Evolutionary conservation across 1,140 invertebrate genomes (phyloP).

Genomic region (Trichoplusia ni): DNA sequence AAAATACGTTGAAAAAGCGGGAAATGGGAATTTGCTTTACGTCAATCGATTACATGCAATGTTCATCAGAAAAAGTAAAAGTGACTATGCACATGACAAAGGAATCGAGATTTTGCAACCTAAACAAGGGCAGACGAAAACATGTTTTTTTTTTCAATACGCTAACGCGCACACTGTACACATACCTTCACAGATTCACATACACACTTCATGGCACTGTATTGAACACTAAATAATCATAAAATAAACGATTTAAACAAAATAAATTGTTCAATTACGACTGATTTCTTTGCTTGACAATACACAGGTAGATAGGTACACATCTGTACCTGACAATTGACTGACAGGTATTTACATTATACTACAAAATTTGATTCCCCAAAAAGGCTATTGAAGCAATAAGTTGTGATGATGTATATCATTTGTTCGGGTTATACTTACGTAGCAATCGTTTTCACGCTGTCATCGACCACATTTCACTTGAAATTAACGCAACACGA

Average conservation of each 20-base stretch:
- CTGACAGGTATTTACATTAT: conserved; percentile 56
- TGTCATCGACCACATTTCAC: conserved; percentile 79
- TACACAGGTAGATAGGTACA: conserved; percentile 38
- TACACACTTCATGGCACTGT: conserved; percentile 56
- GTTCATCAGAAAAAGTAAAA: conserved; percentile 71
- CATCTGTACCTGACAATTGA: conserved; percentile 62
- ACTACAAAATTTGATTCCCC: conserved; percentile 45
- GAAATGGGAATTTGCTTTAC: conserved; percentile 47
- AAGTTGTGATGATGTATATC: conserved; percentile 28
- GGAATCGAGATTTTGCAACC: conserved; percentile 75
- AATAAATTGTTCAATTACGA: conserved; percentile 52
- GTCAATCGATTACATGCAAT: conserved; percentile 33
- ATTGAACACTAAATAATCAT: conserved; percentile 49
- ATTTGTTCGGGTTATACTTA: conserved; percentile 74
- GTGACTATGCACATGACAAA: conserved; percentile 70
- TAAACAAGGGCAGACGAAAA: conserved; percentile 71
- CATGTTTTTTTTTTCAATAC: conserved; percentile 62
- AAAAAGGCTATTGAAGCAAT: not conserved
- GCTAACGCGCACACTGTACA: conserved; percentile 35
- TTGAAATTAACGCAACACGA: conserved; percentile 55
- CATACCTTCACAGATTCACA: conserved; percentile 51
- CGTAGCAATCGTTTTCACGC: conserved; percentile 74
- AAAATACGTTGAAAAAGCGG: conserved; percentile 49
- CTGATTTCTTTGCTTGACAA: conserved; percentile 46
- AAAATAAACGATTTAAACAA: conserved; percentile 49